Percentiles rank a stretch among this genome's conserved stretches.
Conservation (phyloP, 2,113 vertebrate genomes). For the Picathartes gymnocephalus region DNA sequence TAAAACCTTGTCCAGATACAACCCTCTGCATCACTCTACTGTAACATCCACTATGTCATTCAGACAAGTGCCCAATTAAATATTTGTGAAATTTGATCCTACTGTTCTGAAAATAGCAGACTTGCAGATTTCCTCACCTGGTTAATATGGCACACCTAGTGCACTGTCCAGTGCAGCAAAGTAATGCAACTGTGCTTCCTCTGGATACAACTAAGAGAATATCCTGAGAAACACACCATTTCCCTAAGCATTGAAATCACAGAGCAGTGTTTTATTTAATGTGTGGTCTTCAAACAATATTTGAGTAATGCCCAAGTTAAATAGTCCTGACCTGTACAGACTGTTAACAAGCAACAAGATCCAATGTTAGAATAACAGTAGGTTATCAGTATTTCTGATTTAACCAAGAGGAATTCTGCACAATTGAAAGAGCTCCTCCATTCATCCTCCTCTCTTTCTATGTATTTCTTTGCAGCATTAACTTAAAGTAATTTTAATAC, state of each 20-base stretch:
- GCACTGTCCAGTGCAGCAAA: background rate
- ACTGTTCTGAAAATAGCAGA: background rate
- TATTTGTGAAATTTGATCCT: background rate
- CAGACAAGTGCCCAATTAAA: background rate
- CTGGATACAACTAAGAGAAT: background rate
- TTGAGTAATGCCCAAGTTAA: background rate
- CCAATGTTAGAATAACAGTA: background rate
- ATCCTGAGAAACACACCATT: background rate
- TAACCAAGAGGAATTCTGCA: background rate
- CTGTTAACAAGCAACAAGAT: background rate
- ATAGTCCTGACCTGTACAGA: background rate
- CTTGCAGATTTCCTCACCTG: background rate
- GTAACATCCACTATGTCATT: background rate
- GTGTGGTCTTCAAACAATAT: background rate
- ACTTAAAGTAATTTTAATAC: background rate
- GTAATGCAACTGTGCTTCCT: background rate
- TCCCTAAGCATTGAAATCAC: background rate
- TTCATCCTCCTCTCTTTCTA: background rate
- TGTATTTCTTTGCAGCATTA: background rate
- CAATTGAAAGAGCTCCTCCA: background rate
- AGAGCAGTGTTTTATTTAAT: background rate
- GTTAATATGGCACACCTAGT: background rate
- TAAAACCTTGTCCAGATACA: background rate
- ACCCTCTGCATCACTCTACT: background rate
- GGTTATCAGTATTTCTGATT: background rate